Base-by-base conservation (phyloP, 2,888 invertebrate genomes). In the Himalopsyche anomala region DNA sequence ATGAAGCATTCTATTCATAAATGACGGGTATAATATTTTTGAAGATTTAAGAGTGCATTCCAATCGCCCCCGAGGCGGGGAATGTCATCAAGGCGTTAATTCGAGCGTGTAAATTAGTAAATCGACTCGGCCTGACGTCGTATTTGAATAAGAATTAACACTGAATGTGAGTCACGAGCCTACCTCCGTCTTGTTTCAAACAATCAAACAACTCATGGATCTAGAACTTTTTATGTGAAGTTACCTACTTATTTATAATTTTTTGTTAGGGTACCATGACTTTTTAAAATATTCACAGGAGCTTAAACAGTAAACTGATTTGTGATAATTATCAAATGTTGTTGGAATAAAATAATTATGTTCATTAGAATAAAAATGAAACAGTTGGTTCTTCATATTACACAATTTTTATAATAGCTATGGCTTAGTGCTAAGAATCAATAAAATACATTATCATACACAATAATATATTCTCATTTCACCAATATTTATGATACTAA, bases 21-120 rank as follows among this genome's bases (percentile, higher is more conserved):
- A 62, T 62, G 62, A 62, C 62, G 62, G 19, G 19, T 62, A 6
- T 62, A 62, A 62, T 62, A 62, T 62, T 62, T 62, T 62, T 62
- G 62, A 19, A 62, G 62, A 62, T 62, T 19, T 19, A 19, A 62
- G 62, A 62, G 62, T 19, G 74, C 79, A 81, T 69, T 82, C 74
- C 79, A 81, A 56, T 83, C 85, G 81, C 42, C 51, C 80, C 69
- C 54, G 55, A 40, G 86, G 79, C 69, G 86, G 83, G 56, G 83
- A 80, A 86, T 80, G 83, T 82, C 86, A 80, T 86, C 83, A 83
- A 83, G 74, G 38, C 80, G 86, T 83, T 83, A 86, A 83, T 86
- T 86, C 86, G 83, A 86, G 86, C 86, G 80, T 86, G 86, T 83
- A 86, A 86, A 86, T 86, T 85, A 85, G 85, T 85, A 85, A 80